Conservation (phyloP, 2,888 invertebrate genomes). For the Acanthosepion esculentum region DNA sequence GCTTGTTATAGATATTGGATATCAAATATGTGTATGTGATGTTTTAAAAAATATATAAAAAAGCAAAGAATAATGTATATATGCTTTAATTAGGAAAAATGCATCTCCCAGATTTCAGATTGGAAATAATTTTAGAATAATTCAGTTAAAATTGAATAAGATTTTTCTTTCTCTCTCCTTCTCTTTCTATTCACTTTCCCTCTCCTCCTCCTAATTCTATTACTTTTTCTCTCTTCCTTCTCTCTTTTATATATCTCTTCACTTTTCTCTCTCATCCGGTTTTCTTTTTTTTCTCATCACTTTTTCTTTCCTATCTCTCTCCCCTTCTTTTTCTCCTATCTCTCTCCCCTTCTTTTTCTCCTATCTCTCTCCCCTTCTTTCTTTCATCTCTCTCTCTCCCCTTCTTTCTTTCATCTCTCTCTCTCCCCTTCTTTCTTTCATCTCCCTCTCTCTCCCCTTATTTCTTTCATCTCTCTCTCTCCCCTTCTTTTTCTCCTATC, state of each 20-base stretch:
- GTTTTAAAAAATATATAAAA: no score
- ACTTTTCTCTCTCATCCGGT: no score
- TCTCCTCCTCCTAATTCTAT: background rate
- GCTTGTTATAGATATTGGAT: background rate
- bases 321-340: background rate
- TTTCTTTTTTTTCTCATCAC: no score
- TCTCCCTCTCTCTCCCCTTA: background rate
- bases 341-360: no score
- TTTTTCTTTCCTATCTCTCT: background rate
- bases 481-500: background rate
- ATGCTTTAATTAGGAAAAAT: no score
- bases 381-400: no score
- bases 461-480: accelerated
- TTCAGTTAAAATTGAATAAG: background rate
- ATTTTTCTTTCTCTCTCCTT: background rate
- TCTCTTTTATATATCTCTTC: background rate
- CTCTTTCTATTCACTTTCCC: background rate
- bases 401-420: no score
- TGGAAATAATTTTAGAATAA: background rate
- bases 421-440: background rate
- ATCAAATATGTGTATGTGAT: background rate
- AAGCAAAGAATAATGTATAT: no score
- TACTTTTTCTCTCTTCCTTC: background rate
- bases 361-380: background rate
- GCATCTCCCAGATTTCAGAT: background rate